Evolutionary conservation across 2,888 invertebrate genomes (phyloP), one percentile per base, ranked within the genome.

Genomic region (Temnothorax unifasciatus): DNA sequence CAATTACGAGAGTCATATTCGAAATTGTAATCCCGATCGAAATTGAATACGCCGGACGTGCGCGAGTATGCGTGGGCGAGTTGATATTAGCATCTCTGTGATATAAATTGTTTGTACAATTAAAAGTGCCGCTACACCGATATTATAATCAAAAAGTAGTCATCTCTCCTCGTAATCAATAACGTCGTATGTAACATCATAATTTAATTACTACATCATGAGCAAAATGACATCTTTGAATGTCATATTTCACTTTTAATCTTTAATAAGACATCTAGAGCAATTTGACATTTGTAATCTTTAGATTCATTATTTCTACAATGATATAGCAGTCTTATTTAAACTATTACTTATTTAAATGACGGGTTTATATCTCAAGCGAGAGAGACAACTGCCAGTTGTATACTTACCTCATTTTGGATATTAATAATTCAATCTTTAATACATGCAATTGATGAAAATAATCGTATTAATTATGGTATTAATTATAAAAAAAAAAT

Each of bases 21-120:
- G 79, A 81, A 81, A 81, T 73, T 81, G 79, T 81, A 81, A 81
- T 81, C 79, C 74, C 59, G 79, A 81, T 81, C 73, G 74, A 34
- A 81, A 81, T 73, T 81, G 79, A 81, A 81, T 81, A 81, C 74
- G 79, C 25, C 21, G 73, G 34, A 69, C 77, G 77, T 79, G 79
- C 41, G 47, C 50, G 54, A 69, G 71, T 81, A 50, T 73, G 47
- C 34, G 59, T 34, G 15, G 18, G 21, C 34, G 15, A 57, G 15
- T 59, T 73, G 74, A 81, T 81, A 81, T 81, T 81, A 81, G 74
- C 74, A 81, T 81, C 73, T 73, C 74, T 73, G 44, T 81, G 79
- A 73, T 59, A 81, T 81, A 81, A 81, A 81, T 81, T 81, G 79
- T 73, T 81, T 81, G 59, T 50, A 81, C 79, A 81, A 81, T 81